Base-by-base conservation (phyloP, 2,888 invertebrate species). In the Tipula unca region DNA sequence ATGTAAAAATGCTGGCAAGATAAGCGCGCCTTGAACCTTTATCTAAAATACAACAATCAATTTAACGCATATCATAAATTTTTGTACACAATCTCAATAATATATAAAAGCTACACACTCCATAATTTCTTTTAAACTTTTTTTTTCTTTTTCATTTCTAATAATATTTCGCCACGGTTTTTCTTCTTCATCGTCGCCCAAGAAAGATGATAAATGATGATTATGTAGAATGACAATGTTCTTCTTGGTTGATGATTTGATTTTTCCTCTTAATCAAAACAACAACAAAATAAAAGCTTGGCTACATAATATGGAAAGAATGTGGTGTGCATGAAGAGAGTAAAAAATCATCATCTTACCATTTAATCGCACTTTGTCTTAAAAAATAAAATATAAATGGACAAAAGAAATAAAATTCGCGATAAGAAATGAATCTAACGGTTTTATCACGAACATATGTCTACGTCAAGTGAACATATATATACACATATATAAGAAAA, bases 401-500 rank as follows among this genome's bases (percentile, higher is more conserved):
- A 69, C 69, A 69, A 69, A 69, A 69, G 69, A 69, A 25, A 69
- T 69, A 69, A 69, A 69, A 25, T 69, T 69, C 25, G 69, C 69
- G 69, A 69, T 69, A 69, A 69, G 69, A 69, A 69, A 69, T 69
- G 69, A 69, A 69, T 69, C 69, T 69, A 69, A 69, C 69, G 69
- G 69, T 69, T 69, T 25, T 69, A 69, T 25, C 69, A 69, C 69
- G 69, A 69, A 69, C 69, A 69, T 69, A 69, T 69, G 69, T 54
- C 48, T 54, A 54, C 17, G 48, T 54, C 48, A 54, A 54, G 48
- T 69, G 69, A 69, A 69, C 69, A 69, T 69, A 20, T 17, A 6
- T 48, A 48, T 6, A 48, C 17, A 25, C 10, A 25, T 69, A 69
- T 10, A 54, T 25, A 69, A 54, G 48, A 20, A 69, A 69, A 69